phyloP scores from a whole-genome alignment of 2,113 vertebrate species.

The Probosciger aterrimus region DNA sequence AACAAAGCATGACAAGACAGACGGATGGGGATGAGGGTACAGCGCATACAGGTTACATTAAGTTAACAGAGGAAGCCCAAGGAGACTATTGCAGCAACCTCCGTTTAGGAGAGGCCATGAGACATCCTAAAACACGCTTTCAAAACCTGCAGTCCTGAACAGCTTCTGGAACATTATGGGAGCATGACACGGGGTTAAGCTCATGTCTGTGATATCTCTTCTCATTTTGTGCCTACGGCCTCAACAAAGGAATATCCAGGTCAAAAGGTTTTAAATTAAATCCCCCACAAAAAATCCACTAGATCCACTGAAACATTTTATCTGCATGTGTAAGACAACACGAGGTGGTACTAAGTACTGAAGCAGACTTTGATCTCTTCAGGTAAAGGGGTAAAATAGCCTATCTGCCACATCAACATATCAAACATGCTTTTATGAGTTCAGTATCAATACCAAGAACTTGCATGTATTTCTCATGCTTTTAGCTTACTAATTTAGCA shows the following conservation, averaged over 20 bases:
- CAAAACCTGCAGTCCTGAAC: background rate
- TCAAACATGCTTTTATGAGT: background rate
- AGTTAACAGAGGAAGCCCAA: background rate
- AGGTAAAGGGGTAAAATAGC: background rate
- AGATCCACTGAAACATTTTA: background rate
- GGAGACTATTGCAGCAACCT: background rate
- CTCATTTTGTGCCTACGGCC: background rate
- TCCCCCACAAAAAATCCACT: background rate
- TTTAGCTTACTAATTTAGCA: background rate
- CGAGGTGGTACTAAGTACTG: rapidly evolving
- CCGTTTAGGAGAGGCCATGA: background rate
- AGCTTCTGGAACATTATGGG: conserved; percentile 15
- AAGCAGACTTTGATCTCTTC: background rate
- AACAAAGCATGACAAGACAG: background rate
- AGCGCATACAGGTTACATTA: rapidly evolving
- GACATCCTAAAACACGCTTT: background rate
- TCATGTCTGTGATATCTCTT: background rate
- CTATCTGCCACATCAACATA: background rate
- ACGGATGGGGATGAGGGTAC: rapidly evolving
- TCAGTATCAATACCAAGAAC: background rate
- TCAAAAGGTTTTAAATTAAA: conserved; percentile 32
- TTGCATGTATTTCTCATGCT: background rate
- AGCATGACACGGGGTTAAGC: background rate
- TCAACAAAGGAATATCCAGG: conserved; percentile 15
- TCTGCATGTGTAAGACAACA: background rate